Evolutionary conservation across 2,113 vertebrate species (phyloP).

Genomic region (Phylloscopus trochiloides): DNA sequence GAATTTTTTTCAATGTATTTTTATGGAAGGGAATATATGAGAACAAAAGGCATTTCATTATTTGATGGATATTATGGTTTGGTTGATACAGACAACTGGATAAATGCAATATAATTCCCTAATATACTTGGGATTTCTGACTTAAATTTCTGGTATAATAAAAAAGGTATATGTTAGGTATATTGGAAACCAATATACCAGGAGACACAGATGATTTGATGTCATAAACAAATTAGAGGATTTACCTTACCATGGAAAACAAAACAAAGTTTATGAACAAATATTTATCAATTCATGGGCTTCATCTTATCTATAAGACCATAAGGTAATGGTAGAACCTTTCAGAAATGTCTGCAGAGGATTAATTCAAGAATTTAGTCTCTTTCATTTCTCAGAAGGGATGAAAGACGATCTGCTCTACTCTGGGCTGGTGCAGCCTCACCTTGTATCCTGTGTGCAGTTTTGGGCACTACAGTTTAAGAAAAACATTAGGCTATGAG

Average conservation of each 20-base stretch:
- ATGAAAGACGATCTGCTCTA: background rate
- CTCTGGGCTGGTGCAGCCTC: background rate
- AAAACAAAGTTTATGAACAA: background rate
- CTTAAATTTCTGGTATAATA: background rate
- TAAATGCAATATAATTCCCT: background rate
- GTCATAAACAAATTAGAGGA: background rate
- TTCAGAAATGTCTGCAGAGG: background rate
- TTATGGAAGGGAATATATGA: background rate
- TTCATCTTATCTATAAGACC: background rate
- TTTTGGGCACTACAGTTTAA: background rate
- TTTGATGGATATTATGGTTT: background rate
- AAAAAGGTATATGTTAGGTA: rapidly evolving
- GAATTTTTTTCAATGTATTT: background rate
- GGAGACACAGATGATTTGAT: background rate
- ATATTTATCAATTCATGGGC: background rate
- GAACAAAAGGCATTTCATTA: background rate
- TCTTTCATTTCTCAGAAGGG: background rate
- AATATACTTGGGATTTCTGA: background rate
- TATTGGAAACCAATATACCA: background rate
- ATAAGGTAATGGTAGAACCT: background rate
- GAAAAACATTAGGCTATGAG: background rate
- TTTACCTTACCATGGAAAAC: background rate
- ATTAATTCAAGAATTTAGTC: background rate
- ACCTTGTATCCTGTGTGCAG: rapidly evolving
- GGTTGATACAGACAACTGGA: background rate